Evolutionary conservation across 2,797 vertebrate species (phyloP), one percentile per base, ranked within the genome.

Genomic region (Acanthurus leucopareius): DNA sequence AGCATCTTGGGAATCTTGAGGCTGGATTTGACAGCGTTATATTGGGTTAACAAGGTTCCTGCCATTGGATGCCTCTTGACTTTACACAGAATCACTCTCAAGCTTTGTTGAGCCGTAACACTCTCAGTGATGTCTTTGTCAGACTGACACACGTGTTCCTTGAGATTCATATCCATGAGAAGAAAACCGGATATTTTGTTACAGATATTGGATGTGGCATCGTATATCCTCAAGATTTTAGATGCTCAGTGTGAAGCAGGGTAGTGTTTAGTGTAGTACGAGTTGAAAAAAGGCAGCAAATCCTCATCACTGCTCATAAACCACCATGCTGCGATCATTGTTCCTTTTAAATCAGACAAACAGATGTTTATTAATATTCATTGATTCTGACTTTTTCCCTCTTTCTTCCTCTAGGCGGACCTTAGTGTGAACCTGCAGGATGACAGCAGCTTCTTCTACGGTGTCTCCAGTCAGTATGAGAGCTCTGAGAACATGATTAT

Each of bases 391-490:
- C 59, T 13, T 72, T 49, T 54, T 1, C 73, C 19, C 77, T 42
- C 67, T 11, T 79, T 40, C 48, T 69, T 28, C 45, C 63, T 84
- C 11, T 65, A 99, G 98, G 98, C 97, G 81, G 98, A 99, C 90
- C 96, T 99, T 66, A 98, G 97, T 83, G 93, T 97, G 62, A 97
- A 97, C 90, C 95, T 97, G 16, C 97, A 98, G 91, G 97, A 98
- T 5, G 97, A 98, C 92, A 97, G 96, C 93, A 95, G 93, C 93
- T 96, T 96, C 92, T 99, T 99, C 95, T 99, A 99, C 0, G 98
- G 97, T 0, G 97, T 99, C 65, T 98, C 97, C 86, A 99, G 97
- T 93, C 97, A 98, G 87, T 98, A 98, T 0, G 97, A 97, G 93
- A 98, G 98, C 90, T 93, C 96, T 0, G 97, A 98, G 88, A 97